Evolutionary conservation across 1,140 invertebrate species (phyloP).

Genomic region (Musca vetustissima): DNA sequence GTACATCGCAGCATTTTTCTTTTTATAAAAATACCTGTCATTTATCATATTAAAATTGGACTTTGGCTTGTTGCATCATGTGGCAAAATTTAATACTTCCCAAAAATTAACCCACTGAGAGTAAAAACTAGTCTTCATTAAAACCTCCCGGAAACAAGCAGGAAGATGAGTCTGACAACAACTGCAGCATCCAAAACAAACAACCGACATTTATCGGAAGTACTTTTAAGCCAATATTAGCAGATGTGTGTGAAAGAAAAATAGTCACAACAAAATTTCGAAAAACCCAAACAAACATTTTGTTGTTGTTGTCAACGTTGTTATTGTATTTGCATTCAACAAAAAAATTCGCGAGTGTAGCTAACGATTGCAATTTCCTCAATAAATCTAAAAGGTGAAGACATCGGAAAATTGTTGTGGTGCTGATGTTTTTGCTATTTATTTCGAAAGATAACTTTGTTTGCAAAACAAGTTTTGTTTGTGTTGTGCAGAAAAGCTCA

Average conservation of each 20-base stretch:
- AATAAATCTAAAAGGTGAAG: constrained; percentile 15
- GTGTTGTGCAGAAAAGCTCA: not conserved
- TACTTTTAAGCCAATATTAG: not conserved
- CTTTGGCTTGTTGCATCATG: no score
- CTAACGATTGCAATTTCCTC: constrained; percentile 2
- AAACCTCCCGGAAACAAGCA: constrained; percentile 2
- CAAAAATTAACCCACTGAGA: no score
- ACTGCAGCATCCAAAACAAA: not conserved
- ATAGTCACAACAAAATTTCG: not conserved
- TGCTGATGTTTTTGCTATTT: no score
- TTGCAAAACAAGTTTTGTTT: no score
- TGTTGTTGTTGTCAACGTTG: not conserved
- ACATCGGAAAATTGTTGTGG: no score
- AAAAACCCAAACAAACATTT: not conserved
- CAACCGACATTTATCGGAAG: constrained; percentile 7
- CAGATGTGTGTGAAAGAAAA: not conserved
- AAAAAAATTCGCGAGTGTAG: not conserved
- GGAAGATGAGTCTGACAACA: constrained; percentile 12
- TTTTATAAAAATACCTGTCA: no score
- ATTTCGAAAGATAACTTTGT: no score
- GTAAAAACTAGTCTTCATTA: no score
- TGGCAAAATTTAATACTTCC: no score
- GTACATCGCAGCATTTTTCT: no score
- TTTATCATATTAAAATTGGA: no score
- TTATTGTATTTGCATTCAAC: not conserved